These are phyloP conservation scores for Limonius californicus DNA, from an alignment of 1,140 invertebrate species.

Conservation along the genomic window DNA sequence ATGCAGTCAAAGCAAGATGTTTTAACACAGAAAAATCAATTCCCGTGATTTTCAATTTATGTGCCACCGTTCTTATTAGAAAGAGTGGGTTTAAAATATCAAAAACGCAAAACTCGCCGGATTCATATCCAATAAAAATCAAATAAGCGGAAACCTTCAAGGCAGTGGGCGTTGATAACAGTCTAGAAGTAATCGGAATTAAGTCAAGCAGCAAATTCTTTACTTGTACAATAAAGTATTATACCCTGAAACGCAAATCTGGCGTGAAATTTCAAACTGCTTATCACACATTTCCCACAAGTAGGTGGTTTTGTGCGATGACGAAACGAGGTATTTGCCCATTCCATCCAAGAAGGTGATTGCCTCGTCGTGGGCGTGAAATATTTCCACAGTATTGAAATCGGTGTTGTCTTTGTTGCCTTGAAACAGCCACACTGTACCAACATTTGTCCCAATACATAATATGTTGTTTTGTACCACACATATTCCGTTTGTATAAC, in stretches of 20 bases:
- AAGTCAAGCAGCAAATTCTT: not conserved
- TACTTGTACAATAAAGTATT: not conserved
- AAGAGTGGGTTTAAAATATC: not conserved
- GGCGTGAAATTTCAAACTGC: constrained; percentile 25
- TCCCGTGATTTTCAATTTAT: constrained; percentile 20
- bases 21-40: constrained; percentile 21
- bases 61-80: constrained; percentile 12
- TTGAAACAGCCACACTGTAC: constrained; percentile 28
- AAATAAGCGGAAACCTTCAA: constrained; percentile 18
- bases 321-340: constrained; percentile 26
- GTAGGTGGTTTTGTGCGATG: constrained; percentile 25
- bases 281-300: constrained; percentile 22
- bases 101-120: constrained; percentile 22
- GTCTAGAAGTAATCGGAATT: not conserved
- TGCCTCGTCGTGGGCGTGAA: constrained; percentile 29
- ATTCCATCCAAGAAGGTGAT: constrained; percentile 23
- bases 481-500: constrained; percentile 25
- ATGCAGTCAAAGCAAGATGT: constrained; percentile 11
- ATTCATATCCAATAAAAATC: constrained; percentile 19
- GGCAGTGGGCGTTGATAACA: constrained; percentile 16
- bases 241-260: constrained; percentile 26
- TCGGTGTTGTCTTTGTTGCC: constrained; percentile 18
- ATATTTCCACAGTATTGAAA: constrained; percentile 19
- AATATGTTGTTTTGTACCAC: constrained; percentile 23
- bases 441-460: constrained; percentile 27